A percentile compares a stretch with the other conserved stretches of the same genome.
Conservation (phyloP, 1,140 invertebrate genomes). For the Drosophila setifemur region DNA sequence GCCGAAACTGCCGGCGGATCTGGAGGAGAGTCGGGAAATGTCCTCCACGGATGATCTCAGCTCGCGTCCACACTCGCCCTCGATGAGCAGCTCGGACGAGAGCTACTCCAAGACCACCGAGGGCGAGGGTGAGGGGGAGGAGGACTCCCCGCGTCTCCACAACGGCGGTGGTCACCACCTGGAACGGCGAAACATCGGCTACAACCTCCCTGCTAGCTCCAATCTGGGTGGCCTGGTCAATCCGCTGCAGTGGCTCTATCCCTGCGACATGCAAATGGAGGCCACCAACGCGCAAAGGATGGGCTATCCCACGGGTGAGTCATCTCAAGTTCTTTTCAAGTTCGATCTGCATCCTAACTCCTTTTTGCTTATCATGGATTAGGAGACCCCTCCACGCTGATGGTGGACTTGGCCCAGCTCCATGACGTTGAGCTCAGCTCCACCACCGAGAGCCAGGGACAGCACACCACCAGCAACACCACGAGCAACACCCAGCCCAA, state of each 20-base stretch:
- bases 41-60: slow-evolving; percentile 91
- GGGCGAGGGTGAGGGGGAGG: slow-evolving; percentile 67
- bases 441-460: slow-evolving; percentile 82
- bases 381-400: slow-evolving; percentile 74
- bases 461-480: slow-evolving; percentile 80
- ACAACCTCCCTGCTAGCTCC: too few relatives aligned
- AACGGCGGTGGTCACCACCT: slow-evolving; percentile 52
- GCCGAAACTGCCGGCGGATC: slow-evolving; percentile 83
- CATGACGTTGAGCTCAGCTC: slow-evolving; percentile 80
- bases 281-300: too few relatives aligned
- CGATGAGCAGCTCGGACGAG: slow-evolving; percentile 91
- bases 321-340: too few relatives aligned
- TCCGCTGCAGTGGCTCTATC: slow-evolving; percentile 85
- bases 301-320: too few relatives aligned
- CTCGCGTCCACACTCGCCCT: slow-evolving; percentile 90
- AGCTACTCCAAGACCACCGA: slow-evolving; percentile 89
- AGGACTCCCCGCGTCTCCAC: slow-evolving; percentile 77
- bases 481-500: slow-evolving; percentile 82
- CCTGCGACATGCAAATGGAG: slow-evolving; percentile 85
- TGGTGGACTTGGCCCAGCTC: slow-evolving; percentile 67
- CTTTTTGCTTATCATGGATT: too few relatives aligned
- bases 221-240: slow-evolving; percentile 42
- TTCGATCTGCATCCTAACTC: too few relatives aligned
- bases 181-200: slow-evolving; percentile 21
- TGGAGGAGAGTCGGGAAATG: slow-evolving; percentile 81